A percentile compares a stretch with the other conserved stretches of the same genome.
phyloP scores from a whole-genome alignment of 2,797 vertebrate genomes.

The Remorina albescens region DNA sequence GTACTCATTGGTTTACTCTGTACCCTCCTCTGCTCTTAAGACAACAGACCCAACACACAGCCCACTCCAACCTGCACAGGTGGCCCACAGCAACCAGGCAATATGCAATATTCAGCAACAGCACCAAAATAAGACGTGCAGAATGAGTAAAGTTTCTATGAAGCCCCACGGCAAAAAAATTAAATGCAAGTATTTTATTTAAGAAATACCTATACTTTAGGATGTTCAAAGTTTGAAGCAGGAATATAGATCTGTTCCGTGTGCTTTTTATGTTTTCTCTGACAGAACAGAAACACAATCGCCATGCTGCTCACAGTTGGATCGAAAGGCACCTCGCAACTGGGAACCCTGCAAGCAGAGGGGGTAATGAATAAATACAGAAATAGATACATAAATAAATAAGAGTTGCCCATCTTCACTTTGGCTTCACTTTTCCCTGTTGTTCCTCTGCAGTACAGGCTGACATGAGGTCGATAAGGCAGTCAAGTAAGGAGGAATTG shows the following conservation, averaged over 20 bases:
- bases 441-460: slow-evolving; percentile 64
- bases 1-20: slow-evolving; percentile 59
- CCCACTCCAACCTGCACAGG: slow-evolving; percentile 59
- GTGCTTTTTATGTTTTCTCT: slow-evolving; percentile 45
- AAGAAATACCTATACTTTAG: slow-evolving; percentile 22
- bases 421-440: slow-evolving; percentile 65
- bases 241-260: slow-evolving; percentile 30
- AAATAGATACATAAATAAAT: slow-evolving; percentile 85
- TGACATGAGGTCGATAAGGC: slow-evolving; percentile 76
- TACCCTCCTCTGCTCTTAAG: slow-evolving; percentile 52
- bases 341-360: slow-evolving; percentile 61
- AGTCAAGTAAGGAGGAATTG: slow-evolving; percentile 59
- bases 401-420: slow-evolving; percentile 60
- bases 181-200: slow-evolving; percentile 28
- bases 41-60: slow-evolving; percentile 57
- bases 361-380: slow-evolving; percentile 81
- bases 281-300: slow-evolving; percentile 59
- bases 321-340: slow-evolving; percentile 63
- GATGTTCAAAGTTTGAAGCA: slow-evolving; percentile 27
- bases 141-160: slow-evolving; percentile 17
- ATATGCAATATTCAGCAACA: slow-evolving; percentile 66
- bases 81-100: slow-evolving; percentile 54
- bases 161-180: slow-evolving; percentile 4
- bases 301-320: slow-evolving; percentile 72
- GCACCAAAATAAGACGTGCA: slow-evolving; percentile 14